phyloP scores from a whole-genome alignment of 2,797 vertebrate species.

The Alca torda region DNA sequence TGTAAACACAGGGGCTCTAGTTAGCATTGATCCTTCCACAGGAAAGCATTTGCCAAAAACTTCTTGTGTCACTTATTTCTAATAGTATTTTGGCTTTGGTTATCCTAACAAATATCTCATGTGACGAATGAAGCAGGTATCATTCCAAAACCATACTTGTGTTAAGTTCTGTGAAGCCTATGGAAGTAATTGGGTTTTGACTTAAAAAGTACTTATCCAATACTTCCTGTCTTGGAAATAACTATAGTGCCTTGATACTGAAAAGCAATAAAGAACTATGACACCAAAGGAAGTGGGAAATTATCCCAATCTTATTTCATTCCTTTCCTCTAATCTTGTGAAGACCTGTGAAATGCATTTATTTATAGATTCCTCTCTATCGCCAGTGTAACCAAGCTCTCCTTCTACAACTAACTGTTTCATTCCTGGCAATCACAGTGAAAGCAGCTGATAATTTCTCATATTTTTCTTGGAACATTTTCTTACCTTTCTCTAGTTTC shows the following conservation, averaged over 20 bases:
- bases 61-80: background rate
- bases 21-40: background rate
- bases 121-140: background rate
- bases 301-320: background rate
- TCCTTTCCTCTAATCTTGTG: background rate
- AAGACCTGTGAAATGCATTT: constrained; percentile 39
- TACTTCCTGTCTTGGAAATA: background rate
- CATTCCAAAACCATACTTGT: background rate
- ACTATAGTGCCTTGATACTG: background rate
- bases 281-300: constrained; percentile 8
- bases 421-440: background rate
- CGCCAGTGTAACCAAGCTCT: background rate
- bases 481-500: constrained; percentile 6
- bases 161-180: background rate
- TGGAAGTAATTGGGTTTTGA: background rate
- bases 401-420: background rate
- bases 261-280: background rate
- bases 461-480: background rate
- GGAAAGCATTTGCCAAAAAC: background rate
- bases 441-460: constrained; percentile 11
- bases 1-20: background rate
- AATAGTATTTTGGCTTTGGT: background rate
- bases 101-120: background rate
- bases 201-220: background rate
- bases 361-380: constrained; percentile 10